Evolutionary conservation across 2,888 invertebrate genomes (phyloP).

Genomic region (Holacanthella duospinosa): DNA sequence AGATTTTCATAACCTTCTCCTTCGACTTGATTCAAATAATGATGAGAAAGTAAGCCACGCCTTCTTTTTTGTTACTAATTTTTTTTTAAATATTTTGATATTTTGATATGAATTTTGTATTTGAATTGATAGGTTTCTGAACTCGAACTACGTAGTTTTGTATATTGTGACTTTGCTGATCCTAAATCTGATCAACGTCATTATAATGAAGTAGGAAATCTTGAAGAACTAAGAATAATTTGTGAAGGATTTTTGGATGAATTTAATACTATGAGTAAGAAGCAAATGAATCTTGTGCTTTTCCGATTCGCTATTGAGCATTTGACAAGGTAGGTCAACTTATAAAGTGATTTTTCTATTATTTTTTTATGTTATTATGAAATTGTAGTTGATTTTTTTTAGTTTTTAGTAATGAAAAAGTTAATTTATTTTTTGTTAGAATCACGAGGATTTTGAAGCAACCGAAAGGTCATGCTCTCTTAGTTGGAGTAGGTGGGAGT

Average conservation of each 20-base stretch:
- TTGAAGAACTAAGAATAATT: slow-evolving; percentile 66
- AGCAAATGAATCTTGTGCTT: slow-evolving; percentile 88
- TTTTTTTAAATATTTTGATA: neutral
- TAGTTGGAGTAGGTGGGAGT: slow-evolving; percentile 87
- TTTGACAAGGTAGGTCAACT: slow-evolving; percentile 49
- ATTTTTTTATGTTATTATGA: too few species aligned
- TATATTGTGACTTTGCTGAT: slow-evolving; percentile 92
- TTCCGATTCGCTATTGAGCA: slow-evolving; percentile 91
- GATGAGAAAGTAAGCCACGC: slow-evolving; percentile 40
- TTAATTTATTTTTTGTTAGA: slow-evolving; percentile 41
- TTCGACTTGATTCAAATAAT: slow-evolving; percentile 50
- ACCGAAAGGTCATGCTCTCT: slow-evolving; percentile 76
- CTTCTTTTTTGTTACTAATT: neutral
- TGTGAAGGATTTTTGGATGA: slow-evolving; percentile 82
- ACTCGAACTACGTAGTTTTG: slow-evolving; percentile 66
- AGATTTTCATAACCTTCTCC: slow-evolving; percentile 59
- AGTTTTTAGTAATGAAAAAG: neutral
- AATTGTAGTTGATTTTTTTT: neutral
- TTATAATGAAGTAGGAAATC: slow-evolving; percentile 76
- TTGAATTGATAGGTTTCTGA: slow-evolving; percentile 56
- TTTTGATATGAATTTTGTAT: neutral
- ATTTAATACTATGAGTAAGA: slow-evolving; percentile 89
- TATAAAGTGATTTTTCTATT: neutral
- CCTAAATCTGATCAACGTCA: slow-evolving; percentile 79
- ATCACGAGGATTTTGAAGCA: slow-evolving; percentile 83